A percentile compares a stretch with the other conserved stretches of the same genome.
phyloP scores from a whole-genome alignment of 2,888 invertebrate species.

The Priocnemis perturbator region DNA sequence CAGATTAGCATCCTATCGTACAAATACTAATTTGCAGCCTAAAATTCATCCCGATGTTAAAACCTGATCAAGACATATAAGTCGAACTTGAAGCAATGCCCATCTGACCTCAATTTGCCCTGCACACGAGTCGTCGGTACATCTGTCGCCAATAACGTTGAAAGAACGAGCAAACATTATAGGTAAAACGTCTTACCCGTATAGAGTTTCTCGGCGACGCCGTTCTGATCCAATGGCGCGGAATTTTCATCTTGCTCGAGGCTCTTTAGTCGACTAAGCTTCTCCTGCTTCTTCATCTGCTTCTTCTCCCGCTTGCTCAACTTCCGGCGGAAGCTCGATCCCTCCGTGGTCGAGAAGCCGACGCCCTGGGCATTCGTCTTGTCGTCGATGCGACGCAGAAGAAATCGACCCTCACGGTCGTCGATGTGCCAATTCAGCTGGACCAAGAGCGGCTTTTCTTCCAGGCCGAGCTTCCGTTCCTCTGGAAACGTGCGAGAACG shows the following conservation, averaged over 20 bases:
- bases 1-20: too few relatives aligned
- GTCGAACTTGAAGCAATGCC: too few relatives aligned
- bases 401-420: constrained; percentile 97
- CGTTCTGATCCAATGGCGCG: constrained; percentile 82
- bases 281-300: constrained; percentile 96
- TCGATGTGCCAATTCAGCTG: constrained; percentile 99
- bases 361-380: constrained; percentile 84
- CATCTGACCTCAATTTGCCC: too few relatives aligned
- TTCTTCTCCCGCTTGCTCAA: constrained; percentile 98
- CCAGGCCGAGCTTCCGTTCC: constrained; percentile 91
- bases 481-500: constrained; percentile 77
- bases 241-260: constrained; percentile 77
- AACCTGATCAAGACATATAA: too few relatives aligned
- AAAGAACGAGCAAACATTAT: too few relatives aligned
- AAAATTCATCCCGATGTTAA: too few relatives aligned
- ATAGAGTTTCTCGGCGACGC: constrained; percentile 93
- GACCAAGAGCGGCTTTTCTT: constrained; percentile 96
- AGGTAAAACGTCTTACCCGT: too few relatives aligned
- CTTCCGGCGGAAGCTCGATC: constrained; percentile 92
- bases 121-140: too few relatives aligned
- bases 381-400: constrained; percentile 92
- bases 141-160: too few relatives aligned
- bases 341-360: constrained; percentile 82
- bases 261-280: constrained; percentile 87
- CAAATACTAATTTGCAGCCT: too few relatives aligned